A percentile compares a stretch with the other conserved stretches of the same genome.
These are phyloP conservation scores for Tragelaphus strepsiceros DNA, from an alignment of 2,113 vertebrate genomes.

Conservation along the genomic window DNA sequence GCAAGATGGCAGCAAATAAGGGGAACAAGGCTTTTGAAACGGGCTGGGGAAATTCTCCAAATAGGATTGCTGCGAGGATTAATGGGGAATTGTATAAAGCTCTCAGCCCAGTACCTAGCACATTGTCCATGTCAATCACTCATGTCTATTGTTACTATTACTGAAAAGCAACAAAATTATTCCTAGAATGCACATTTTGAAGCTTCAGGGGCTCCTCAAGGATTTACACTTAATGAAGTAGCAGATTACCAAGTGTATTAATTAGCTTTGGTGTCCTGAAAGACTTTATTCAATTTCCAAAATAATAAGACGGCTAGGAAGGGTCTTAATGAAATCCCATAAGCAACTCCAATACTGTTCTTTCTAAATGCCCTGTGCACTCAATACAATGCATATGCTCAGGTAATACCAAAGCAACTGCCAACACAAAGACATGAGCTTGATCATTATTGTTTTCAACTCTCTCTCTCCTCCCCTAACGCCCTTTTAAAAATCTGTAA, in stretches of 20 bases:
- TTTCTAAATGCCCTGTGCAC: not conserved
- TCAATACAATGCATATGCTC: not conserved
- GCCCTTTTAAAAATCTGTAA: not conserved
- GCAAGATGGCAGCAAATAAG: not conserved
- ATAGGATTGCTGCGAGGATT: not conserved
- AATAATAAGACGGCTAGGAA: constrained; percentile 57
- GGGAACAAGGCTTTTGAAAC: not conserved
- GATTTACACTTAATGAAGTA: constrained; percentile 56
- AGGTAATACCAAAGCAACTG: not conserved
- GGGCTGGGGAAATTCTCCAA: not conserved
- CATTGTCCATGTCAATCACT: not conserved
- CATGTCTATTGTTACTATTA: not conserved
- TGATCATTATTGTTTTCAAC: not conserved
- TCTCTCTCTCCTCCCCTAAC: not conserved
- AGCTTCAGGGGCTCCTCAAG: constrained; percentile 35
- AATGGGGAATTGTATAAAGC: not conserved
- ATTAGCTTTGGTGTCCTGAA: constrained; percentile 61
- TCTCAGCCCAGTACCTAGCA: not conserved
- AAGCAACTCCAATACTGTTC: not conserved
- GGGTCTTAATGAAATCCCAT: constrained; percentile 35
- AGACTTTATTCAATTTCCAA: constrained; percentile 66
- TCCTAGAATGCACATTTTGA: constrained; percentile 24
- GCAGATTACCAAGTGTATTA: constrained; percentile 61
- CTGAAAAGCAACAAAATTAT: constrained; percentile 23
- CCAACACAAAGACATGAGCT: not conserved